Base-by-base conservation (phyloP, 2,113 vertebrate genomes). In the Genyomyrus donnyi region DNA sequence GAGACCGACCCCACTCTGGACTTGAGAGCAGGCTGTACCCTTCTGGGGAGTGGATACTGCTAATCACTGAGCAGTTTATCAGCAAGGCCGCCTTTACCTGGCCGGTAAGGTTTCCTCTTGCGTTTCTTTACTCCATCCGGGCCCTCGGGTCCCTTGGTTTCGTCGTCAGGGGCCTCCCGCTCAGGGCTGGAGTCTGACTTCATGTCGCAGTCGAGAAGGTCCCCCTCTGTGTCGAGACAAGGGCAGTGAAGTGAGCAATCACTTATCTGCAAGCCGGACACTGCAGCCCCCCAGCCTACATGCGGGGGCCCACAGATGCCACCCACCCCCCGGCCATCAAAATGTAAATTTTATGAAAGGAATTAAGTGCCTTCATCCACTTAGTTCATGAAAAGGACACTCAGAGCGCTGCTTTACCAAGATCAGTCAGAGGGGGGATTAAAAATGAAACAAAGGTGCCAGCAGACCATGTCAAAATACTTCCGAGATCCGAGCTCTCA, bases 101-200 rank as follows among this genome's bases (percentile, higher is more conserved):
- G 98, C 92, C 98, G 94, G 89, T 98, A 99, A 0, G 98, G 98
- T 91, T 98, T 99, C 93, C 98, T 94, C 89, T 99, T 99, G 90
- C 97, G 97, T 94, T 99, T 99, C 93, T 98, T 98, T 90, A 96
- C 93, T n/a, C 95, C 94, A 1, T 98, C 97, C 3, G 95, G 85
- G 87, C 95, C 95, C 91, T 98, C 96, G 0, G 91, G 46, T 56
- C 95, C 96, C 93, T 98, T 98, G 88, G 92, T 89, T 87, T 98
- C 96, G 8, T 97, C 96, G 85, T 97, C 98, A 86, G 92, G 93
- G 45, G 94, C 93, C 90, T 98, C 98, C 62, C 98, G 95, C 91
- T 99, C 98, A 0, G 98, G 98, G 92, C 98, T 99, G 89, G 98
- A 98, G 93, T 99, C 98, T 0, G 98, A 99, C 93, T 99, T 99